These are phyloP conservation scores for Cinara cedri DNA, from an alignment of 2,888 invertebrate species.

Conservation along the genomic window DNA sequence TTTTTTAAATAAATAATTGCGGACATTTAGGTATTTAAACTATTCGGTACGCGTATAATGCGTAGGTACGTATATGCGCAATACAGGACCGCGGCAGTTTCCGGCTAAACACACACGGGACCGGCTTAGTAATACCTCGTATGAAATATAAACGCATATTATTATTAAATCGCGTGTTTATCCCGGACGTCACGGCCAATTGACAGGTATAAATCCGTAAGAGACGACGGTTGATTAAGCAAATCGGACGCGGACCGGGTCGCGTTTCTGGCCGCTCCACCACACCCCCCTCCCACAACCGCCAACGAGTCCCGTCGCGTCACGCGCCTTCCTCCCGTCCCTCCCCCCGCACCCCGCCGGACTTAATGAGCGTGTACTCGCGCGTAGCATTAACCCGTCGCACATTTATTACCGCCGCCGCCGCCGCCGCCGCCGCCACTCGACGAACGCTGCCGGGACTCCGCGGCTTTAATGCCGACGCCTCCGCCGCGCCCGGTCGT, in stretches of 20 bases:
- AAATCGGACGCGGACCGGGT: constrained; percentile 39
- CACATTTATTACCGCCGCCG: constrained; percentile 22
- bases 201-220: constrained; percentile 52
- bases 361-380: constrained; percentile 43
- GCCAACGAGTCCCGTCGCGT: no score
- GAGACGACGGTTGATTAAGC: constrained; percentile 50
- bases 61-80: no score
- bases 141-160: no score
- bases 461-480: constrained; percentile 1
- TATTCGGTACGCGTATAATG: no score
- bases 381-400: constrained; percentile 48
- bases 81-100: no score
- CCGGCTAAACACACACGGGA: background rate
- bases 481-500: no score
- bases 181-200: constrained; percentile 31
- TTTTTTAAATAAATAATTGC: no score
- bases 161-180: no score
- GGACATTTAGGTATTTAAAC: no score
- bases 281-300: no score
- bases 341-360: background rate
- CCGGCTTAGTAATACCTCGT: background rate
- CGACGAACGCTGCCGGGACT: background rate
- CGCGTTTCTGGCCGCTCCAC: background rate
- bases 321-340: no score
- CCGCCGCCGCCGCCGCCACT: background rate